Evolutionary conservation across 2,888 invertebrate genomes (phyloP).

Genomic region (Cephus nigrinus): DNA sequence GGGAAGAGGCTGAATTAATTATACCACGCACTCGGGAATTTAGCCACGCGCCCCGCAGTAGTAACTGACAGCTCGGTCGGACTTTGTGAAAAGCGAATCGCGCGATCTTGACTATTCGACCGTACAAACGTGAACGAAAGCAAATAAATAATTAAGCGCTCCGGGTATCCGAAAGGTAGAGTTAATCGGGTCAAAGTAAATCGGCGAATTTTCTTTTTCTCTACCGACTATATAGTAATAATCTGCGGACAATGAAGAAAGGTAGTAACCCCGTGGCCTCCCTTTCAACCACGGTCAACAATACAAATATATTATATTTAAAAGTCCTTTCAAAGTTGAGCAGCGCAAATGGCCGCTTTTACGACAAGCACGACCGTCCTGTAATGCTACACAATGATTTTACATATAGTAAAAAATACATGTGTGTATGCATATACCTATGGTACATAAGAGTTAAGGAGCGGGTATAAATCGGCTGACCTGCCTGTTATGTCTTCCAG

Average conservation of each 20-base stretch:
- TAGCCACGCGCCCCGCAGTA: background rate
- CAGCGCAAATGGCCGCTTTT: constrained; percentile 41
- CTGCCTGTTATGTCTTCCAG: constrained; percentile 53
- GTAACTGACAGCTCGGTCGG: background rate
- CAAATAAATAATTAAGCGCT: background rate
- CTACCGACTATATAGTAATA: too few relatives aligned
- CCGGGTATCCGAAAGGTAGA: background rate
- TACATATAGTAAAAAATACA: constrained; percentile 54
- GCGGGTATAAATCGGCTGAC: constrained; percentile 52
- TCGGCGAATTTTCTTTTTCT: background rate
- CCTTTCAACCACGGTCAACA: background rate
- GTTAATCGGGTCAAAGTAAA: background rate
- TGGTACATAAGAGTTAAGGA: constrained; percentile 43
- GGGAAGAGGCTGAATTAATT: constrained; percentile 5
- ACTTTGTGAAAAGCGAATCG: background rate
- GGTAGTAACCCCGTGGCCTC: too few relatives aligned
- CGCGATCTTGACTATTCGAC: background rate
- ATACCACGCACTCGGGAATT: background rate
- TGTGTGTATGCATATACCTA: background rate
- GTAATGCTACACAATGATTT: constrained; percentile 50
- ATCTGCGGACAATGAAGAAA: background rate
- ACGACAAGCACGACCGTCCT: constrained; percentile 42
- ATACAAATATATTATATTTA: constrained; percentile 34
- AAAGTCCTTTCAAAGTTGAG: constrained; percentile 43
- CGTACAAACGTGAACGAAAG: background rate